Base-by-base conservation (phyloP, 1,140 invertebrate species). In the Paraescarpia echinospica region DNA sequence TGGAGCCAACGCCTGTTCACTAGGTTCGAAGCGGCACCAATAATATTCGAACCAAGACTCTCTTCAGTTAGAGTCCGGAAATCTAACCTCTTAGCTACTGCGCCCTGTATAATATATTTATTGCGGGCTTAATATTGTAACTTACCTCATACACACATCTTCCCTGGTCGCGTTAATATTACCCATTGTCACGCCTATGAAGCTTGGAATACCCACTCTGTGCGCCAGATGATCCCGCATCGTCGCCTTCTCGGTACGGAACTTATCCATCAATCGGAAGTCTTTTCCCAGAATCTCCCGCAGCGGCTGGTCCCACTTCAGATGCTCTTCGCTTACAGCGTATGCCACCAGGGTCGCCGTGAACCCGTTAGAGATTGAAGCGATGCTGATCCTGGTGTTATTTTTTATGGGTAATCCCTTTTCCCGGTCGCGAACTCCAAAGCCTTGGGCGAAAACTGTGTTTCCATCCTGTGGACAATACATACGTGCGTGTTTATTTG, bases 331-430 rank as follows among this genome's bases (percentile, higher is more conserved):
- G 31, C 35, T 41, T 41, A 93, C 91, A 9, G 92, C 93, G 41
- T 92, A n/a, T 31, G 93, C 93, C 27, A 59, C 92, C 31, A 92
- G 34, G 18, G 92, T 33, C 31, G 92, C 33, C 92, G 92, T 92
- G 33, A 92, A 92, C 12, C 41, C 34, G 33, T 92, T 92, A 2
- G 59, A 35, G 9, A 89, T 2, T 8, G 92, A 92, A 9, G 18
- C 92, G 2, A 92, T 92, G 92, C 88, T 88, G 1, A 92, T 88
- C 18, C 51, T 33, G 14, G 59, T 92, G 48, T 59, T 41, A 22
- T 48, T n/a, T 34, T 33, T 14, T 31, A 92, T 89, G 5, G n/a
- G 88, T 1, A 88, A 18, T 34, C 33, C 2, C 14, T 92, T 59
- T 34, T 92, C 33, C 48, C n/a, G 9, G 77, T 92, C 92, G 1